Conservation (phyloP, 2,888 invertebrate species). For the Odontocolon sp. region DNA sequence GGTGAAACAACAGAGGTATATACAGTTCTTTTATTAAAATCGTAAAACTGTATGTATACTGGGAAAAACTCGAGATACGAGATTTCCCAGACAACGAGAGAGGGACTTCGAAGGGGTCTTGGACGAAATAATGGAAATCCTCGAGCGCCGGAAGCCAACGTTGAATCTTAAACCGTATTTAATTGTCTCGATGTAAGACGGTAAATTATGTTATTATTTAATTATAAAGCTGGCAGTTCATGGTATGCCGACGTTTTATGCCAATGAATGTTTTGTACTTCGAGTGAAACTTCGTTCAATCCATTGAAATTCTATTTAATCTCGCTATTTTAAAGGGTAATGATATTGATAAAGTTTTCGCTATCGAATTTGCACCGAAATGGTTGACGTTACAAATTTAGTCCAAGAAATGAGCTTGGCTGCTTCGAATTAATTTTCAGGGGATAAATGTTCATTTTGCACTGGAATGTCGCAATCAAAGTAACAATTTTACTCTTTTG, state of each 20-base stretch:
- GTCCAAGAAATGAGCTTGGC: no score
- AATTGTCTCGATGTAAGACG: constrained; percentile 76
- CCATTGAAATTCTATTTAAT: no score
- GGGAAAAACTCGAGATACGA: constrained; percentile 47
- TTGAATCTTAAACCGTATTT: constrained; percentile 78
- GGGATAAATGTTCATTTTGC: no score
- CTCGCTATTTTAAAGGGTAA: no score
- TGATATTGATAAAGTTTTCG: no score
- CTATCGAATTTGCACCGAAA: no score
- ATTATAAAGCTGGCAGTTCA: constrained; percentile 69
- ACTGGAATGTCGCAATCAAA: no score
- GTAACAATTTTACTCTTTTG: no score
- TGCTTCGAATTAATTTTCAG: no score
- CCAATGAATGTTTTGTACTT: no score
- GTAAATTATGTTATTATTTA: constrained; percentile 79
- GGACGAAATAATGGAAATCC: constrained; percentile 73
- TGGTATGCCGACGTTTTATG: constrained; percentile 24
- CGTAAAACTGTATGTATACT: constrained; percentile 69
- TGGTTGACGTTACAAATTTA: no score
- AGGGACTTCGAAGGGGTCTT: constrained; percentile 61
- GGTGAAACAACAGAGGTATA: constrained; percentile 65
- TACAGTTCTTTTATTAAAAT: constrained; percentile 71
- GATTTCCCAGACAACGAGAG: constrained; percentile 33
- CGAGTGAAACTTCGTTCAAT: background rate
- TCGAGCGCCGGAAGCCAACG: constrained; percentile 64